Conservation (phyloP, 2,113 vertebrate genomes). For the Rhabdornis inornatus region DNA sequence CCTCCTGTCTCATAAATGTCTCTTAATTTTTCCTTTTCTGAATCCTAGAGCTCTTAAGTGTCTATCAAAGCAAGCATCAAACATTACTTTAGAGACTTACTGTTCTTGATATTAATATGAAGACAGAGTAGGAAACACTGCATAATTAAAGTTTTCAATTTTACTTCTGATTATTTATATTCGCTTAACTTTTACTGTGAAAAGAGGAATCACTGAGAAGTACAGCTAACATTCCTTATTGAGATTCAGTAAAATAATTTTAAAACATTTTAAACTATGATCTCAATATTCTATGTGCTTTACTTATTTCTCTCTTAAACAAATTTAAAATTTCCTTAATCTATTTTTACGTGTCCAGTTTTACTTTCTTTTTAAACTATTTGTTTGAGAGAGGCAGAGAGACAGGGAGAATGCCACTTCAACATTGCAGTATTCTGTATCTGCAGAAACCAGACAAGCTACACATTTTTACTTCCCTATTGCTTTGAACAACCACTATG, state of each 20-base stretch:
- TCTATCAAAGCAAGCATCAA: background rate
- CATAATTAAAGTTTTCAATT: background rate
- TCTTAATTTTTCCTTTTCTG: background rate
- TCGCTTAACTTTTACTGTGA: background rate
- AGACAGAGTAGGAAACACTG: background rate
- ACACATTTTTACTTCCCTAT: background rate
- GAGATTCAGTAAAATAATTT: background rate
- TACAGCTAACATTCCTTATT: background rate
- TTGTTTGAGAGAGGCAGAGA: background rate
- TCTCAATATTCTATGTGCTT: background rate
- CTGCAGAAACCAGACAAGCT: background rate
- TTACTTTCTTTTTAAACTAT: background rate
- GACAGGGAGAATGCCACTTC: background rate
- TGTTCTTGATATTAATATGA: background rate
- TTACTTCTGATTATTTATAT: background rate
- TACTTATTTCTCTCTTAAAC: background rate
- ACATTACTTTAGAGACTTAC: background rate
- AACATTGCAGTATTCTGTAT: background rate
- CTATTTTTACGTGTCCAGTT: background rate
- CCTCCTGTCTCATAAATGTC: background rate
- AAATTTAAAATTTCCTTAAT: background rate
- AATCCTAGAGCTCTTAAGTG: background rate
- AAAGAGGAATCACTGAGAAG: background rate
- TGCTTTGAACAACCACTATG: background rate
- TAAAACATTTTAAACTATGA: background rate